These are phyloP conservation scores for Drosophila falleni DNA, from an alignment of 2,888 invertebrate genomes.

Conservation along the genomic window DNA sequence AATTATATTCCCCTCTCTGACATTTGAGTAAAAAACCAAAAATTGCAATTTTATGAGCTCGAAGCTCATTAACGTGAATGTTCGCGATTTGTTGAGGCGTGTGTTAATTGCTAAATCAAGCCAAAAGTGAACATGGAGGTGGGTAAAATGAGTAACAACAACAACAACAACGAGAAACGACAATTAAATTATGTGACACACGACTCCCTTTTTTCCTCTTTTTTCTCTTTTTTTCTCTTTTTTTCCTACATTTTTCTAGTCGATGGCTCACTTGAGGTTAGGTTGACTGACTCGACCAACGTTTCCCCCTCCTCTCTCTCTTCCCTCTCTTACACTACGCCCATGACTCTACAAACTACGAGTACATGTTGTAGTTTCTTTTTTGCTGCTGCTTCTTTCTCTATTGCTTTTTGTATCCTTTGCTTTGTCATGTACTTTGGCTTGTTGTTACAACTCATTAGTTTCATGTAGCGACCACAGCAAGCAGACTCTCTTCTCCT, in stretches of 20 bases:
- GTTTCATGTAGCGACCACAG: conserved; percentile 61
- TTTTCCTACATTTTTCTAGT: background rate
- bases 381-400: background rate
- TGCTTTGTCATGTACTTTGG: conserved; percentile 61
- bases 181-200: conserved; percentile 68
- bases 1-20: background rate
- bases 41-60: conserved; percentile 66
- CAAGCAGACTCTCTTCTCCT: background rate
- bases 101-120: conserved; percentile 75
- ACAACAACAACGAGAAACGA: conserved; percentile 26
- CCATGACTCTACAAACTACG: conserved; percentile 16
- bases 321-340: background rate
- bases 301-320: background rate
- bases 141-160: background rate
- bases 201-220: background rate
- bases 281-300: conserved; percentile 29
- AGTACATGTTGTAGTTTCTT: conserved; percentile 15
- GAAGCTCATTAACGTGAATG: conserved; percentile 49
- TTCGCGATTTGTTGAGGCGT: conserved; percentile 47
- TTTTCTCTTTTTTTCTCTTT: background rate
- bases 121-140: conserved; percentile 40
- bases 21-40: conserved; percentile 19
- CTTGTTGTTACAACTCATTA: conserved; percentile 78
- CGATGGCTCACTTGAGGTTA: conserved; percentile 18
- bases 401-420: conserved; percentile 15